A percentile compares a stretch with the other conserved stretches of the same genome.
phyloP scores from a whole-genome alignment of 2,113 vertebrate species.

The Corythornis vintsioides region DNA sequence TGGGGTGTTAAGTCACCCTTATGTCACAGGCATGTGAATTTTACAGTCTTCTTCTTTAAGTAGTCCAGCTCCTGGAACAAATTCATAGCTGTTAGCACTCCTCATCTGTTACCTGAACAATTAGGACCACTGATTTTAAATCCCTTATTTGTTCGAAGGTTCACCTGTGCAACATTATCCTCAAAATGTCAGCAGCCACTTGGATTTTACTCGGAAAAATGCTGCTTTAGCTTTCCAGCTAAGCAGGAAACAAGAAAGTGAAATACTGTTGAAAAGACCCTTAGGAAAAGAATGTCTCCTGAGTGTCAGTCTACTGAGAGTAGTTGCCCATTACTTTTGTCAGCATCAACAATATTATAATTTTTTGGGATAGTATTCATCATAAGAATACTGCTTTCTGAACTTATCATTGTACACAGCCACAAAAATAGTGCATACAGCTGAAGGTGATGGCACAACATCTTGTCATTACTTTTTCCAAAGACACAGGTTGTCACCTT shows the following conservation, averaged over 20 bases:
- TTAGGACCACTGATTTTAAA: background rate
- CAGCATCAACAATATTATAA: background rate
- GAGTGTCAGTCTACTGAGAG: background rate
- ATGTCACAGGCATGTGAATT: background rate
- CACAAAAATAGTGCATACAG: background rate
- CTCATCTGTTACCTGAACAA: background rate
- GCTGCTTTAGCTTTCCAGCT: background rate
- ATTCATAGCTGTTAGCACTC: background rate
- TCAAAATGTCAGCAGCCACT: background rate
- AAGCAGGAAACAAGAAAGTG: background rate
- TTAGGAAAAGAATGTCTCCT: fast-evolving
- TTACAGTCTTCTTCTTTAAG: background rate
- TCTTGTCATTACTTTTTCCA: background rate
- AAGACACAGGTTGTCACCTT: background rate
- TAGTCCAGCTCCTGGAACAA: background rate
- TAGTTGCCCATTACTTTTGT: background rate
- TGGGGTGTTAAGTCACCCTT: background rate
- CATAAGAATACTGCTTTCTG: background rate
- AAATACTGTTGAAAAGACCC: background rate
- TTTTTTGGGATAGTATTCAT: background rate
- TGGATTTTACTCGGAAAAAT: background rate
- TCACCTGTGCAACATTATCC: background rate
- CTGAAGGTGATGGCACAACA: background rate
- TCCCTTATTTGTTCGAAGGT: background rate
- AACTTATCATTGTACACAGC: background rate